Evolutionary conservation across 2,888 invertebrate genomes (phyloP), one percentile per base, ranked within the genome.

Genomic region (Drosophila mimetica): DNA sequence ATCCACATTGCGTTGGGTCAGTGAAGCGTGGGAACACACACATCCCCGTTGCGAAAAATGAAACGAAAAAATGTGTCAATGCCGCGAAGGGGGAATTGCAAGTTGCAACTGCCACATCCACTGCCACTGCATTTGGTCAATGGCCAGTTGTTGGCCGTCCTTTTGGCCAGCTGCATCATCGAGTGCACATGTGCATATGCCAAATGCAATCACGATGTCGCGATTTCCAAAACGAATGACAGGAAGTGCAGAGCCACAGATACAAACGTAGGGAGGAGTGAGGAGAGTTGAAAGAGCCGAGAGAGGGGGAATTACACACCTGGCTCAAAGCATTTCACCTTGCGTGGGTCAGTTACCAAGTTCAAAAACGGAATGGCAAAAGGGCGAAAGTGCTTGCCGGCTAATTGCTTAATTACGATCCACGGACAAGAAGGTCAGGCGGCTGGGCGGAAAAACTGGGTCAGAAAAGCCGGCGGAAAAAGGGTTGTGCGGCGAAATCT

Each of bases 391-490:
- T 74, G 77, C 72, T 61, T 73, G 71, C 63, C 55, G 54, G 79
- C 77, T 84, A 78, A 88, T 86, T 88, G 77, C 80, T 79, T 87
- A 84, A 84, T 84, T 84, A 84, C 65, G 67, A 71, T 52, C 11
- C 46, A 32, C 20, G 61, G 58, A 72, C 54, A 44, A 54, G 66
- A 75, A 66, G 87, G 78, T 78, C 86, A 72, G 57, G 16, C 36
- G 46, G 18, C 13, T 39, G 47, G 46, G 18, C 13, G 42, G 47
- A 14, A 41, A 71, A 84, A 88, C 74, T 84, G 76, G 84, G 84
- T 84, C 84, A 88, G 71, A 77, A 55, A 58, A 65, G 71, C 36
- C 44, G 55, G 50, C 36, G 34, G 25, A 61, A 67, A 66, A 75
- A 66, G 75, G 88, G 76, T 76, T 58, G 50, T 44, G 51, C 42